Percentiles rank a stretch among this genome's conserved stretches.
Conservation (phyloP, 2,888 invertebrate species). For the Dynastes tityus region DNA sequence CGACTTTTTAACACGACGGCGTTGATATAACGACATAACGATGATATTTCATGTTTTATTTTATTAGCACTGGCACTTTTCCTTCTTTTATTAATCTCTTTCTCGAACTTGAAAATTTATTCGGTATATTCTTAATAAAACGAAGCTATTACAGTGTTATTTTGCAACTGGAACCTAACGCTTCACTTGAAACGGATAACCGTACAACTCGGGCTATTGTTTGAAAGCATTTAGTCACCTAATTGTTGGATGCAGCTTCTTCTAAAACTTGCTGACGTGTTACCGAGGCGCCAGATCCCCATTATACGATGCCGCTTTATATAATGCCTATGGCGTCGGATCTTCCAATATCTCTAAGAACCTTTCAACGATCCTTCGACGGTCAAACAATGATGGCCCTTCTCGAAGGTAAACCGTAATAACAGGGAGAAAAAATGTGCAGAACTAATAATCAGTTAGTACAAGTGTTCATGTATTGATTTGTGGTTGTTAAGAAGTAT, state of each 20-base stretch:
- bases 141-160: too few relatives aligned
- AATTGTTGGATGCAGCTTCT: slow-evolving; percentile 62
- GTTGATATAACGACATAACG: background rate
- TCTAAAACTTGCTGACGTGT: slow-evolving; percentile 68
- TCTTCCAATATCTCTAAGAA: background rate
- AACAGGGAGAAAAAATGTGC: too few relatives aligned
- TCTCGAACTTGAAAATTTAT: too few relatives aligned
- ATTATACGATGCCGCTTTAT: slow-evolving; percentile 61
- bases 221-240: slow-evolving; percentile 70
- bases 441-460: too few relatives aligned
- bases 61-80: background rate
- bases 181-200: background rate
- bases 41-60: slow-evolving; percentile 23
- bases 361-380: slow-evolving; percentile 1
- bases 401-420: too few relatives aligned
- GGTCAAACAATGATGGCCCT: too few relatives aligned
- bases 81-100: background rate
- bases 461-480: too few relatives aligned
- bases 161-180: too few relatives aligned
- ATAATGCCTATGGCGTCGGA: slow-evolving; percentile 27
- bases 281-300: slow-evolving; percentile 69
- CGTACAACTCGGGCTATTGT: slow-evolving; percentile 56
- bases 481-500: too few relatives aligned
- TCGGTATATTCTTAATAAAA: too few relatives aligned
- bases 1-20: background rate